Evolutionary conservation across 2,888 invertebrate species (phyloP).

Genomic region (Elysia crispata): DNA sequence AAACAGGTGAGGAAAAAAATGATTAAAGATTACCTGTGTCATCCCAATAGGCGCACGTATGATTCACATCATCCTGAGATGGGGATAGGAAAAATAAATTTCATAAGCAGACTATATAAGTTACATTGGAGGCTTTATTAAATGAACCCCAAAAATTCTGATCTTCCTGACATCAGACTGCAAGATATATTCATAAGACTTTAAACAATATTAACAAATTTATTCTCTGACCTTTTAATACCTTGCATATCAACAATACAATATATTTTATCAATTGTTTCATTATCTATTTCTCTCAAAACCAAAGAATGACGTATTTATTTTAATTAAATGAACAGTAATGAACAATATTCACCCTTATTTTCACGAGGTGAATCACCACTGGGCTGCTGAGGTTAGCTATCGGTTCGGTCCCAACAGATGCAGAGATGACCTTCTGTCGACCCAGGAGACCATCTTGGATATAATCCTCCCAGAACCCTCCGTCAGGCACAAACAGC

Average conservation of each 20-base stretch:
- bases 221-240: too few species aligned
- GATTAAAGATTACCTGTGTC: neutral
- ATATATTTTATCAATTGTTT: too few species aligned
- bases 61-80: constrained; percentile 61
- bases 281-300: too few species aligned
- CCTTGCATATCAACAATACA: too few species aligned
- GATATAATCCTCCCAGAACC: constrained; percentile 53
- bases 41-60: constrained; percentile 71
- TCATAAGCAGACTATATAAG: neutral
- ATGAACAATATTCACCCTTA: constrained; percentile 56
- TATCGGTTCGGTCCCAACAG: constrained; percentile 59
- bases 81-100: neutral
- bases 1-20: neutral
- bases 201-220: too few species aligned
- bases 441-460: neutral
- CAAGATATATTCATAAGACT: too few species aligned
- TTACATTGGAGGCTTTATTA: too few species aligned
- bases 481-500: constrained; percentile 62
- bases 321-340: neutral
- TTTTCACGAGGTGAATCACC: constrained; percentile 60
- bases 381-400: constrained; percentile 62
- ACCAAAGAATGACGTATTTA: too few species aligned
- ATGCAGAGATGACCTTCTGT: constrained; percentile 66
- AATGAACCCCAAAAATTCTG: too few species aligned
- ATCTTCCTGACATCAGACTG: too few species aligned